These are phyloP conservation scores for Lepeophtheirus nordmannii DNA, from an alignment of 2,888 invertebrate species.

Conservation along the genomic window DNA sequence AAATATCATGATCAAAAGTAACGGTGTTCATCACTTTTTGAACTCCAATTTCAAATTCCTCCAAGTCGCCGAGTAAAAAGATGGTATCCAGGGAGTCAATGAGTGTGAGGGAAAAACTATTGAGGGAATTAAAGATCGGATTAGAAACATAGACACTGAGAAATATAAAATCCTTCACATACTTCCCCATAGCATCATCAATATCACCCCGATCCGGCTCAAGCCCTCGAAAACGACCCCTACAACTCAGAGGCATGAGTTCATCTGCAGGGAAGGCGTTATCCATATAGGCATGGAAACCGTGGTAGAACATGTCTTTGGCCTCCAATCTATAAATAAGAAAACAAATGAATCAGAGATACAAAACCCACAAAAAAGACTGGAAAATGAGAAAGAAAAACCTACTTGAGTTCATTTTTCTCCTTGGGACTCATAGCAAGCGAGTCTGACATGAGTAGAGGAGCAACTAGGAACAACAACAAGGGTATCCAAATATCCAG, in stretches of 20 bases:
- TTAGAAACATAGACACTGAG: constrained; percentile 12
- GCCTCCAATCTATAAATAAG: constrained; percentile 58
- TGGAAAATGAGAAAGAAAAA: background rate
- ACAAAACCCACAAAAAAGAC: too few species aligned
- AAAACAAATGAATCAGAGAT: background rate
- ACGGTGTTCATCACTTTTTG: constrained; percentile 70
- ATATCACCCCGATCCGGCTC: constrained; percentile 86
- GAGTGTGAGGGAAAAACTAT: constrained; percentile 84
- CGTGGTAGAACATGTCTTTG: constrained; percentile 90
- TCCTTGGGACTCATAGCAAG: background rate
- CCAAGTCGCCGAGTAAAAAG: constrained; percentile 56
- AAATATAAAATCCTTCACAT: constrained; percentile 37
- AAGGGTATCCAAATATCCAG: too few species aligned
- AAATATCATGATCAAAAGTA: constrained; percentile 77
- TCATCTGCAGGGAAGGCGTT: constrained; percentile 94
- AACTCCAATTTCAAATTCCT: constrained; percentile 83
- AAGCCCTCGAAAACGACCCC: constrained; percentile 73
- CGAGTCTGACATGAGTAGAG: too few species aligned
- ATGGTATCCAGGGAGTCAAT: constrained; percentile 87
- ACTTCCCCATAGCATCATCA: constrained; percentile 94
- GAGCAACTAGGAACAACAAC: too few species aligned
- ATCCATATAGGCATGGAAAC: constrained; percentile 83
- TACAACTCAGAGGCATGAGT: constrained; percentile 88
- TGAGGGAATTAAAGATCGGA: constrained; percentile 34
- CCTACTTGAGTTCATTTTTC: background rate